Percentiles rank a stretch among this genome's conserved stretches.
These are phyloP conservation scores for Paedocypris sp. DNA, from an alignment of 2,113 vertebrate species.

Conservation along the genomic window DNA sequence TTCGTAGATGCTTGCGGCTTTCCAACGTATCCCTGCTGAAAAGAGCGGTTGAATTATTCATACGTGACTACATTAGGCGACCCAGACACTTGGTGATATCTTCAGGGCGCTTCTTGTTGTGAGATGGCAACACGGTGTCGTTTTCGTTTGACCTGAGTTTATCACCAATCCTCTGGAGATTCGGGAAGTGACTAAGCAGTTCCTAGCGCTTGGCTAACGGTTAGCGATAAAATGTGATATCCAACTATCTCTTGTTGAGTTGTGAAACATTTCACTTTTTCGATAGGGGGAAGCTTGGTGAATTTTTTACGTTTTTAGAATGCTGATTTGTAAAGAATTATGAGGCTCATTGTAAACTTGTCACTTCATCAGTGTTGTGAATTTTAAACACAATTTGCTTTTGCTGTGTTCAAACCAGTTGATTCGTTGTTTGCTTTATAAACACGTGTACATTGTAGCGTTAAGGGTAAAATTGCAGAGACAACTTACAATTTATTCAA, in stretches of 20 bases:
- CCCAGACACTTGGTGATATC: neutral
- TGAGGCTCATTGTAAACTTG: neutral
- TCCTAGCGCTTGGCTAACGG: neutral
- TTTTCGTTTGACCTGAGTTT: neutral
- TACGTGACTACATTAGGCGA: too few relatives aligned
- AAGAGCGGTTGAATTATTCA: too few relatives aligned
- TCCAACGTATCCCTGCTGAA: neutral
- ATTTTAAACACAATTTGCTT: too few relatives aligned
- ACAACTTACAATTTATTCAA: too few relatives aligned
- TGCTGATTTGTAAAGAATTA: neutral
- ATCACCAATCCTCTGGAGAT: neutral
- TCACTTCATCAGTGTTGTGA: neutral
- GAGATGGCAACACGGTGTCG: neutral
- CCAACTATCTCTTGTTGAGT: too few relatives aligned
- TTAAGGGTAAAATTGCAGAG: too few relatives aligned
- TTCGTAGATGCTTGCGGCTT: neutral
- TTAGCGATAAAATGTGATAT: too few relatives aligned
- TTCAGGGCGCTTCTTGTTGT: neutral
- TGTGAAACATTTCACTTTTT: too few relatives aligned
- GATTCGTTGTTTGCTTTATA: too few relatives aligned
- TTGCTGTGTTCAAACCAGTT: too few relatives aligned
- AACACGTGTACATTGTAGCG: too few relatives aligned
- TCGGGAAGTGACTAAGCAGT: neutral
- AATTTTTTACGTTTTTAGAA: neutral
- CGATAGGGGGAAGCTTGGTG: too few relatives aligned